phyloP scores from a whole-genome alignment of 2,797 vertebrate species.

The Myripristis jacobus region DNA sequence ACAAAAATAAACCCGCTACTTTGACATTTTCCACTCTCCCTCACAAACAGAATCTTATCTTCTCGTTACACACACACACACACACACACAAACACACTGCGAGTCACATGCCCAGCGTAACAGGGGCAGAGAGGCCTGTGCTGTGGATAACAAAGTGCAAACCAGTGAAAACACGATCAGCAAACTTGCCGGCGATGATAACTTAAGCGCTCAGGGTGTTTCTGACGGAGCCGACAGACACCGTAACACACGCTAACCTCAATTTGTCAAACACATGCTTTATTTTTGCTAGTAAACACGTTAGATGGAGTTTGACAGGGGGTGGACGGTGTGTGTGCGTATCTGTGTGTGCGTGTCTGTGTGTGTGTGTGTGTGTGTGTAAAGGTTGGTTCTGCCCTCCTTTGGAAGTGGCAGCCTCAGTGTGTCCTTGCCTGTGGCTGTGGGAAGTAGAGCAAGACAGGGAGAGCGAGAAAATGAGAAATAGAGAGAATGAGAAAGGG shows the following conservation, averaged over 20 bases:
- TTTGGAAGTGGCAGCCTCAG: slow-evolving; percentile 43
- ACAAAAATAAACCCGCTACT: background rate
- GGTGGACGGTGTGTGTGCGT: slow-evolving; percentile 22
- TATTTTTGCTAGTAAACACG: slow-evolving; percentile 4
- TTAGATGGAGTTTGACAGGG: slow-evolving; percentile 12
- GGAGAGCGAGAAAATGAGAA: slow-evolving; percentile 7
- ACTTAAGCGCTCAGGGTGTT: background rate
- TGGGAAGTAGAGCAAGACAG: slow-evolving; percentile 67
- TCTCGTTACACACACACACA: background rate
- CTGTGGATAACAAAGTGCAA: slow-evolving; percentile 47
- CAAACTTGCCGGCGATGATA: slow-evolving; percentile 8
- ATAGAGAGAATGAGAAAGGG: background rate
- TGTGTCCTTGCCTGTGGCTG: slow-evolving; percentile 67
- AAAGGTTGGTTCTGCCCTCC: slow-evolving; percentile 49
- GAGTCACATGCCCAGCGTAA: slow-evolving; percentile 45
- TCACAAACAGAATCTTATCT: slow-evolving; percentile 47
- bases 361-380: slow-evolving; percentile 29
- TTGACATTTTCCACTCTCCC: slow-evolving; percentile 29
- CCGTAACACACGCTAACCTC: background rate
- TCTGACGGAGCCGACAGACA: background rate
- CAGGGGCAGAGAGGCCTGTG: background rate
- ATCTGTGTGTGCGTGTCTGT: slow-evolving; percentile 23
- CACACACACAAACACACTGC: slow-evolving; percentile 7
- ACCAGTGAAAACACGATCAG: slow-evolving; percentile 31
- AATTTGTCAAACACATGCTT: too few relatives aligned